Evolutionary conservation across 2,797 vertebrate species (phyloP).

Genomic region (Peromyscus aztecus): DNA sequence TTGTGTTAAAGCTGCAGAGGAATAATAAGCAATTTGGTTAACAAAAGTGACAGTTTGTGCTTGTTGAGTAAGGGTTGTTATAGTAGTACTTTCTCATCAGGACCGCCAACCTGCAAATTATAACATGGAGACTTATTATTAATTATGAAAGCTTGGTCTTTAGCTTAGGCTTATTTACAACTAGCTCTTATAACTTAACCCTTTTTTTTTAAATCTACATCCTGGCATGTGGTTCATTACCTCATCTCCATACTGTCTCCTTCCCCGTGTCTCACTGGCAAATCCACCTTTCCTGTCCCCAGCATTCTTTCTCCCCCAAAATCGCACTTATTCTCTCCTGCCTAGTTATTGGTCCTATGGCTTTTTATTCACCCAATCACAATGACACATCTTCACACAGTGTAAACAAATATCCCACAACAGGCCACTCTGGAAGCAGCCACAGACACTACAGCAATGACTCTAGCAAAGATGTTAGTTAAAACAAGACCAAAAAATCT

Average conservation of each 20-base stretch:
- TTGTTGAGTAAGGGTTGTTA: neutral
- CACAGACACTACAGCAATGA: neutral
- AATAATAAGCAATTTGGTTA: neutral
- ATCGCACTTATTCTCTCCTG: neutral
- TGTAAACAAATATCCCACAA: neutral
- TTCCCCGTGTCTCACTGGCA: neutral
- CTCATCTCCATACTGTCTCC: neutral
- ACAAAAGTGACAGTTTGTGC: neutral
- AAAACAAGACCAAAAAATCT: neutral
- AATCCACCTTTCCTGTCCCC: neutral
- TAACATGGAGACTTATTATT: neutral
- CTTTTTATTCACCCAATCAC: neutral
- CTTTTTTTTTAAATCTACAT: neutral
- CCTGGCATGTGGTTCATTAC: neutral
- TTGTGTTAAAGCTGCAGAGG: neutral
- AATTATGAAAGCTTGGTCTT: neutral
- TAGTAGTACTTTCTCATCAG: neutral
- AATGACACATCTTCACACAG: neutral
- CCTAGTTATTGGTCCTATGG: neutral
- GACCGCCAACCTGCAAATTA: rapidly evolving
- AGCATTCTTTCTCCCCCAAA: neutral
- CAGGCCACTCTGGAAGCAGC: neutral
- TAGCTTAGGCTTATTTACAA: neutral
- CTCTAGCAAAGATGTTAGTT: neutral
- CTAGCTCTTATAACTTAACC: neutral